Percentiles rank a stretch among this genome's conserved stretches.
Conservation (phyloP, 1,140 invertebrate genomes). For the Drosophila mauritiana region DNA sequence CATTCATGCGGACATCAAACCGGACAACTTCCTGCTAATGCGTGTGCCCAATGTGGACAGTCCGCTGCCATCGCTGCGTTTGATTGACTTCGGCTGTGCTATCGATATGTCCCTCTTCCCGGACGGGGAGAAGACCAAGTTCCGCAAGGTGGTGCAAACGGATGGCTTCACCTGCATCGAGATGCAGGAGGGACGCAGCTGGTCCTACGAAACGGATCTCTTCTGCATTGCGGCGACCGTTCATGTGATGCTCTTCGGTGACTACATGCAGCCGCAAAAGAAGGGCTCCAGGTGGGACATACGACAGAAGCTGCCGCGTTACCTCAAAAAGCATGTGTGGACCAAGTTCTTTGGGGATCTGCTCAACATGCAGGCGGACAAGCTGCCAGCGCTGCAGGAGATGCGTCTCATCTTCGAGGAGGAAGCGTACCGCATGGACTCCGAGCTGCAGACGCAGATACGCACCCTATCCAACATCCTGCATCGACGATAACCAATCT, state of each 20-base stretch:
- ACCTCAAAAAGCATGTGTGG: slow-evolving; percentile 88
- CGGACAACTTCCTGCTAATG: slow-evolving; percentile 97
- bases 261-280: slow-evolving; percentile 91
- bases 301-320: slow-evolving; percentile 86
- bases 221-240: slow-evolving; percentile 95
- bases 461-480: slow-evolving; percentile 81
- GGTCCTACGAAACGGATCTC: slow-evolving; percentile 97
- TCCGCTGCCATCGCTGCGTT: slow-evolving; percentile 87
- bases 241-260: slow-evolving; percentile 93
- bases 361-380: slow-evolving; percentile 88
- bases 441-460: slow-evolving; percentile 83
- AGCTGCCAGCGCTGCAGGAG: slow-evolving; percentile 87
- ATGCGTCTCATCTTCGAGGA: slow-evolving; percentile 88
- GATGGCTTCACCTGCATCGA: slow-evolving; percentile 94
- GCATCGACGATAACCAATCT: slow-evolving; percentile 77
- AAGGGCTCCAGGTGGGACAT: slow-evolving; percentile 85
- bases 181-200: slow-evolving; percentile 94
- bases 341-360: slow-evolving; percentile 88
- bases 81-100: slow-evolving; percentile 95
- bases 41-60: slow-evolving; percentile 75
- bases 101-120: slow-evolving; percentile 96
- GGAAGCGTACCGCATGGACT: slow-evolving; percentile 86
- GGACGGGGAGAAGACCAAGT: slow-evolving; percentile 90
- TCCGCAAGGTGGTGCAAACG: slow-evolving; percentile 88
- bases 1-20: slow-evolving; percentile 98